phyloP scores from a whole-genome alignment of 2,888 invertebrate genomes.

The Ditylenchus weischeri region DNA sequence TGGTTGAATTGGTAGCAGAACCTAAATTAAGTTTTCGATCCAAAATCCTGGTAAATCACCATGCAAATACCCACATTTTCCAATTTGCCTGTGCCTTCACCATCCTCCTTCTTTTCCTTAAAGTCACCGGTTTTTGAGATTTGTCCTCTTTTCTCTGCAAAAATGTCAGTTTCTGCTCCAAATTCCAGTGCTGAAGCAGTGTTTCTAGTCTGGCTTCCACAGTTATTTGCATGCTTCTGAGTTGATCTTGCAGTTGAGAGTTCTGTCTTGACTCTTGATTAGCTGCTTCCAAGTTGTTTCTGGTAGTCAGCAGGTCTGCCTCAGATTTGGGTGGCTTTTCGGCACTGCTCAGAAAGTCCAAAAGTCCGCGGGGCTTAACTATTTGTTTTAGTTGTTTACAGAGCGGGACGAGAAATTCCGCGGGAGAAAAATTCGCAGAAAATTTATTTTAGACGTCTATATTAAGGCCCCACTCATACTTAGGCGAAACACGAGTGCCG shows the following conservation, averaged over 20 bases:
- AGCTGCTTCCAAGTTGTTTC: conserved; percentile 88
- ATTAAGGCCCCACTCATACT: too few relatives aligned
- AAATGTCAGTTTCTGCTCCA: conserved; percentile 61
- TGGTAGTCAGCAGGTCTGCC: conserved; percentile 62
- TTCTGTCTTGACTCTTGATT: conserved; percentile 23
- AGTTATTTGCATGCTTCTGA: conserved; percentile 40
- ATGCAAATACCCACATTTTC: conserved; percentile 32
- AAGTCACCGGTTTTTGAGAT: conserved; percentile 74
- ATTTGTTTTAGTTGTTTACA: background rate
- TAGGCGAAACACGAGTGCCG: too few relatives aligned
- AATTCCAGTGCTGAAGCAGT: conserved; percentile 63
- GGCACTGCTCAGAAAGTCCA: conserved; percentile 81
- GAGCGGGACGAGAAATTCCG: background rate
- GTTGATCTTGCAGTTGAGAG: conserved; percentile 22
- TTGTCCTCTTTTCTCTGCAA: conserved; percentile 47
- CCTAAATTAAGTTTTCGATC: conserved; percentile 72
- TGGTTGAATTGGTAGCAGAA: conserved; percentile 77
- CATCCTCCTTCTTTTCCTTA: conserved; percentile 81
- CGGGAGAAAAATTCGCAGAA: too few relatives aligned
- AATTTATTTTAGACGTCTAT: too few relatives aligned
- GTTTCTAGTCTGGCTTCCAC: conserved; percentile 62
- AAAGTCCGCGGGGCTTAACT: conserved; percentile 80
- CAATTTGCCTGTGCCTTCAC: conserved; percentile 69
- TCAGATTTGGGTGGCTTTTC: conserved; percentile 74
- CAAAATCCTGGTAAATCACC: background rate